Base-by-base conservation (phyloP, 2,113 vertebrate genomes). In the Ptilorrhoa leucosticta region DNA sequence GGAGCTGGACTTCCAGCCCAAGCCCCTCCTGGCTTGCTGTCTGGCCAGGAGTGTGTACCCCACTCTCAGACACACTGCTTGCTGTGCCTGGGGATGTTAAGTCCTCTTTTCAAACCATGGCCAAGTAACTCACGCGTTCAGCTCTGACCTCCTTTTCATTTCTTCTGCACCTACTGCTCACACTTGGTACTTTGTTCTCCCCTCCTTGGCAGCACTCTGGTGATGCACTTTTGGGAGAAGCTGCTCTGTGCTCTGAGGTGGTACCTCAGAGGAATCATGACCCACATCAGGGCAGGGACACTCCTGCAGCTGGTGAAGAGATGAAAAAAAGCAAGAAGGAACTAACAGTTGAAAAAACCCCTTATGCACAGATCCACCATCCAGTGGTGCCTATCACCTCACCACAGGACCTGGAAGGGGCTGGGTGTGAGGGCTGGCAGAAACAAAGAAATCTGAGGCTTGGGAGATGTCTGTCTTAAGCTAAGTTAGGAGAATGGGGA, bases 281-380 rank as follows among this genome's bases (percentile, higher is more conserved):
- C n/a, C 15, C 56, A n/a, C 0, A 0, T 23, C 0, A 2, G 28
- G 14, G 14, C 44, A 79, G 26, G n/a, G 51, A 77, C 30, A 66
- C 6, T 35, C 35, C 21, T 24, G n/a, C 2, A 13, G 56, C 47
- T 0, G 1, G 23, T 39, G 27, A n/a, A 68, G 35, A 69, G 44
- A 87, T 18, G 22, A 54, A 45, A 68, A 57, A 31, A 73, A 39
- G 13, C 27, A 27, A 35, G 27, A 77, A 80, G 24, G 40, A 17
- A 51, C 22, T 14, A 73, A 21, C 2, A 68, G 26, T 2, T 60
- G 50, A 78, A 79, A 66, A 42, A 66, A 91, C 48, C 5, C 6
- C 4, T 51, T 61, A 33, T 3, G 22, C 17, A 20, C 24, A 73
- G 27, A 63, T 12, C 6, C 69, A 83, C 30, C 30, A 33, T 6